Evolutionary conservation across 2,113 vertebrate genomes (phyloP).

Genomic region (Xiphophorus maculatus): DNA sequence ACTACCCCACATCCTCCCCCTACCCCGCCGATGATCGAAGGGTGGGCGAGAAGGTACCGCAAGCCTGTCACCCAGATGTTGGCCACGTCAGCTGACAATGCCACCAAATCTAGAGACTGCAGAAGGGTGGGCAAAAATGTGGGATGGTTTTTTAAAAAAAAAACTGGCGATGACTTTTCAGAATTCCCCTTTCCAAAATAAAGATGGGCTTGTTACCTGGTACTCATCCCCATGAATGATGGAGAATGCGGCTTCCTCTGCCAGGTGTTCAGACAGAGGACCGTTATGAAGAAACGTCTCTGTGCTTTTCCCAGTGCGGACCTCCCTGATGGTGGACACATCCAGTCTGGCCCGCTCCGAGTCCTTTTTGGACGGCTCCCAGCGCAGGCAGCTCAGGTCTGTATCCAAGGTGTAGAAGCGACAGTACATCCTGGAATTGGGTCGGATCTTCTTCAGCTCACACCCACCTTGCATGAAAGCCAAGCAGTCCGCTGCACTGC

Average conservation of each 20-base stretch:
- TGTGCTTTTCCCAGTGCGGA: conserved; percentile 94
- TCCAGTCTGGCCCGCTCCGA: conserved; percentile 92
- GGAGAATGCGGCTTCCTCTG: conserved; percentile 93
- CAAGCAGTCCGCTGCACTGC: conserved; percentile 93
- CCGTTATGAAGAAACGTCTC: conserved; percentile 96
- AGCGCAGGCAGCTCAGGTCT: conserved; percentile 92
- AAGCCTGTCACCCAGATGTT: conserved; percentile 99
- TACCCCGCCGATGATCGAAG: conserved; percentile 84
- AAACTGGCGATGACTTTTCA: neutral
- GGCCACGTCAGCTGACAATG: conserved; percentile 93
- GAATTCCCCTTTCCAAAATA: neutral
- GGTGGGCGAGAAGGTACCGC: conserved; percentile 92
- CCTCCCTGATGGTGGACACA: conserved; percentile 90
- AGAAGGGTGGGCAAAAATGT: neutral
- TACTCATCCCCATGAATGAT: conserved; percentile 96
- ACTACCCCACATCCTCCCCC: conserved; percentile 66
- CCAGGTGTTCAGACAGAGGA: conserved; percentile 89
- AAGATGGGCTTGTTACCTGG: conserved; percentile 47
- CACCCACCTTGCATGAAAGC: conserved; percentile 99
- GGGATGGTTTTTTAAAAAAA: no score
- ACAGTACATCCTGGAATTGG: conserved; percentile 94
- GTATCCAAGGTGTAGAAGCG: conserved; percentile 94
- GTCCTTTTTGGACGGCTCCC: conserved; percentile 99
- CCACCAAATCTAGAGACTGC: conserved; percentile 94
- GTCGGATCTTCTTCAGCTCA: conserved; percentile 95